Evolutionary conservation across 1,140 invertebrate genomes (phyloP).

Genomic region (Brachionus plicatilis): DNA sequence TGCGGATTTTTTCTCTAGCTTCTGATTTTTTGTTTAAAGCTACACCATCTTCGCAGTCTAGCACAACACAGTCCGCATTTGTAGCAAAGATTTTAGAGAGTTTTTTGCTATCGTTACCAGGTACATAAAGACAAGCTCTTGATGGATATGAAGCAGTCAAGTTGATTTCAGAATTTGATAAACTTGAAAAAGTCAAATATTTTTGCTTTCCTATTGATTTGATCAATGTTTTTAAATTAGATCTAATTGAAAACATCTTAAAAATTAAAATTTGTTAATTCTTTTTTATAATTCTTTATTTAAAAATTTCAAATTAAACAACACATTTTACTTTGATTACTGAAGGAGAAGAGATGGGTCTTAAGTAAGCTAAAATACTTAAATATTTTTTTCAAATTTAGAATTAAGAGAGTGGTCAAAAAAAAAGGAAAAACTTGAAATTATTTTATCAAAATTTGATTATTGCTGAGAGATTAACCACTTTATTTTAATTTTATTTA

Average conservation of each 20-base stretch:
- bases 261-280: not conserved
- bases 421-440: no score
- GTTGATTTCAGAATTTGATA: not conserved
- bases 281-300: not conserved
- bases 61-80: slow-evolving; percentile 63
- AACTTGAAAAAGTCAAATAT: not conserved
- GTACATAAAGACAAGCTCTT: slow-evolving; percentile 33
- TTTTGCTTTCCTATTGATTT: not conserved
- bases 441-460: no score
- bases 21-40: slow-evolving; percentile 61
- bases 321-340: not conserved
- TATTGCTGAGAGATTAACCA: no score
- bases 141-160: not conserved
- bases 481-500: no score
- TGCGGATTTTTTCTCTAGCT: slow-evolving; percentile 1
- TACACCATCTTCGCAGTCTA: slow-evolving; percentile 72
- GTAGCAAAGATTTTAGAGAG: slow-evolving; percentile 61
- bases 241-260: not conserved
- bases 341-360: no score
- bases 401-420: no score
- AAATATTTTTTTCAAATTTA: no score
- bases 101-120: slow-evolving; percentile 63
- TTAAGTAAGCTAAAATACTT: no score
- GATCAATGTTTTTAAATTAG: not conserved
- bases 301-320: not conserved